A percentile compares a stretch with the other conserved stretches of the same genome.
Evolutionary conservation across 2,888 invertebrate species (phyloP).

Genomic region (Tachina fera): DNA sequence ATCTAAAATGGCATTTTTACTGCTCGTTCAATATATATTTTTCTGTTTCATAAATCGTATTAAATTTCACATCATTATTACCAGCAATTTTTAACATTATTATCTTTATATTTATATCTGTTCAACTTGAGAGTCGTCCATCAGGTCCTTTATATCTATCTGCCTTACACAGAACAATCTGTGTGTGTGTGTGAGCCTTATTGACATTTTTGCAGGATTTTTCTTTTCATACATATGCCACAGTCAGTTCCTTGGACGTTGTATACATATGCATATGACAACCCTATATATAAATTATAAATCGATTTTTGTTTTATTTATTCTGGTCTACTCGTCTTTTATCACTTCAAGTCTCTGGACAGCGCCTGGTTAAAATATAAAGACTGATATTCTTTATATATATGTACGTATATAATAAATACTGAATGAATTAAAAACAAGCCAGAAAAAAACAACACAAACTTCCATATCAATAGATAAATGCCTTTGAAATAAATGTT

Average conservation of each 20-base stretch:
- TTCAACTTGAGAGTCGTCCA: conserved; percentile 39
- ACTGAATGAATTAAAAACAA: conserved; percentile 20
- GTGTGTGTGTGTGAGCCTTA: conserved; percentile 11
- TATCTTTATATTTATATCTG: conserved; percentile 35
- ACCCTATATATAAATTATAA: conserved; percentile 61
- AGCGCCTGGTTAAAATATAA: conserved; percentile 8
- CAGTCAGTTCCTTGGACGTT: background rate
- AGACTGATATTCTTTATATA: background rate
- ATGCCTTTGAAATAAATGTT: conserved; percentile 34
- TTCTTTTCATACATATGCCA: conserved; percentile 23
- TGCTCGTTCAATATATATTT: conserved; percentile 2
- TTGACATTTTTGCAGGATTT: conserved; percentile 47
- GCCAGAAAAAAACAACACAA: background rate
- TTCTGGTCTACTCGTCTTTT: conserved; percentile 40
- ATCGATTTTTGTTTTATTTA: conserved; percentile 68
- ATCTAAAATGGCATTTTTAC: background rate
- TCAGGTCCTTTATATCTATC: conserved; percentile 26
- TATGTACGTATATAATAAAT: conserved; percentile 30
- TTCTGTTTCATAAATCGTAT: conserved; percentile 63
- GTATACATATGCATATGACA: background rate
- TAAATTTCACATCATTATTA: conserved; percentile 64
- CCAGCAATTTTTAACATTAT: conserved; percentile 22
- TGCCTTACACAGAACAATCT: conserved; percentile 12
- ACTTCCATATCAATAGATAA: conserved; percentile 44
- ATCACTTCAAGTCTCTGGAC: conserved; percentile 54